phyloP scores from a whole-genome alignment of 2,113 vertebrate genomes.

The Myrmecobius fasciatus region DNA sequence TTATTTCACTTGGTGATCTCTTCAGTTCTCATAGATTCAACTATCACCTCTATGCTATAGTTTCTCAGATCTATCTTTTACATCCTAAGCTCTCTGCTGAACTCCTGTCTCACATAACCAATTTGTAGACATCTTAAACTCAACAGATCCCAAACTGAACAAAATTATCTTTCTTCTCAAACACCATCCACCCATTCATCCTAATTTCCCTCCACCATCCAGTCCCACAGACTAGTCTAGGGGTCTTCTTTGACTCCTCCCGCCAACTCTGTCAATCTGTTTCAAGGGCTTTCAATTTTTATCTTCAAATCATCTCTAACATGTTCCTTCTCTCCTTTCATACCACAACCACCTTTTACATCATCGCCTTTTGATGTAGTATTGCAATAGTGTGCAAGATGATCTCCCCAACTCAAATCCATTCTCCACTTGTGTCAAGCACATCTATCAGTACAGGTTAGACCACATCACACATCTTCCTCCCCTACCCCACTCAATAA shows the following conservation, averaged over 20 bases:
- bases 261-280: neutral
- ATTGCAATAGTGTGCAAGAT: neutral
- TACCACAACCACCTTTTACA: neutral
- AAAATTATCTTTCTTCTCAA: neutral
- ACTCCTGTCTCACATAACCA: too few species aligned
- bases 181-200: neutral
- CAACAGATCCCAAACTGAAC: neutral
- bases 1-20: neutral
- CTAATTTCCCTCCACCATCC: neutral
- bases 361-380: neutral
- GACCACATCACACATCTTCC: neutral
- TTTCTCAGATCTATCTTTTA: neutral
- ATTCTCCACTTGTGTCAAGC: neutral
- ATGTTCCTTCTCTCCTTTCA: neutral
- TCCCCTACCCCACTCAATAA: constrained; percentile 23
- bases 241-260: neutral
- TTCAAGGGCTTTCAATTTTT: neutral
- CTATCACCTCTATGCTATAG: neutral
- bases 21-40: neutral
- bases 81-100: neutral
- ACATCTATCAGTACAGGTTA: neutral
- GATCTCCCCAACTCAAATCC: neutral
- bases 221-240: neutral
- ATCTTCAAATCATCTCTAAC: neutral
- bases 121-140: neutral